Base-by-base conservation (phyloP, 2,797 vertebrate species). In the Urocyon cinereoargenteus region DNA sequence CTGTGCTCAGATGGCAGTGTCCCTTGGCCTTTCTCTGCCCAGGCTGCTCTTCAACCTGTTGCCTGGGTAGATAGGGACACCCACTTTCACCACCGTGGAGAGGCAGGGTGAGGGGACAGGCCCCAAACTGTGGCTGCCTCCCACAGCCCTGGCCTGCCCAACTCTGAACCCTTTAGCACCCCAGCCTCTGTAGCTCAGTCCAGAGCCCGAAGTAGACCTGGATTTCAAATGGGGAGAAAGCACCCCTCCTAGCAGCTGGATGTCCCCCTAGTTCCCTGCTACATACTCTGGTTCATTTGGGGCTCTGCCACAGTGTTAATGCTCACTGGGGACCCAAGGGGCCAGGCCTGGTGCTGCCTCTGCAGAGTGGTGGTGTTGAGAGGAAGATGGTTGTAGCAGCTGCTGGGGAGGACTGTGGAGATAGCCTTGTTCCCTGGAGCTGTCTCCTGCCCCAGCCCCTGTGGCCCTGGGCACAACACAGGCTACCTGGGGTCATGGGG, bases 241-340 rank as follows among this genome's bases (percentile, higher is more conserved):
- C 26, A 70, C 70, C 70, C 49, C n/a, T 31, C 31, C 26, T 53
- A 15, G 51, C 53, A 62, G 1, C 40, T 10, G 15, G 83, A 61
- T 6, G 26, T 14, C 15, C 24, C 24, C 2, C 36, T 22, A n/a
- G n/a, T 3, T 3, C 5, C 40, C 18, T 2, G 0, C 1, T n/a
- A 59, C 34, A 31, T 31, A 14, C 31, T 68, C 19, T 36, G 57
- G 28, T 70, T 36, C 31, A 31, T 55, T 34, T 10, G 9, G 9
- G 14, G 53, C 16, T 9, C 53, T 21, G 19, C 53, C 70, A 34
- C 75, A 70, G 16, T 49, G 55, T 55, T 62, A 55, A 14, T n/a
- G 16, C 4, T 61, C 12, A 5, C 0, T 22, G 53, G n/a, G 45
- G 53, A n/a, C 13, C 49, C 55, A 7, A 2, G 4, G 16, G 16